Evolutionary conservation across 2,888 invertebrate species (phyloP), one percentile per base, ranked within the genome.

Genomic region (Choristoneura rosaceana): DNA sequence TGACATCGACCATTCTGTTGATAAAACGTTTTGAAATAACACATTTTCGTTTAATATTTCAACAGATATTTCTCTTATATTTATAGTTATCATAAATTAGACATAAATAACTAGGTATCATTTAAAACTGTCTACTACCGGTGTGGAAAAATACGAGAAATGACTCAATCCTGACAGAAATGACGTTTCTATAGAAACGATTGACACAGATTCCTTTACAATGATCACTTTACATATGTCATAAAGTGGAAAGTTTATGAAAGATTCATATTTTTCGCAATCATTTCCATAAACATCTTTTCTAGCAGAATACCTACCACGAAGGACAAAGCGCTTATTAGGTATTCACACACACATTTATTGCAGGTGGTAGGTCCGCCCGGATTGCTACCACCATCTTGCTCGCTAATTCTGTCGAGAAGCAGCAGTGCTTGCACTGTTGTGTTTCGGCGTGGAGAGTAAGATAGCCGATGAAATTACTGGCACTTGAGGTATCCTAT

Each of bases 181-280:
- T 58, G 38, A 62, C 62, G 34, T 14, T 70, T 38, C 5, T 33
- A 68, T 3, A 41, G 55, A 55, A 73, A 52, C 71, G 50, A 68
- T 73, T 73, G 68, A 73, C 71, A 73, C 68, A 67, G 68, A 68
- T 73, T 17, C 47, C 47, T 59, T n/a, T 50, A 68, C 45, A 71
- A 66, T 68, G 12, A 68, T 68, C 43, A 62, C 14, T 69, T 68
- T 50, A 60, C 63, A 38, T 64, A 38, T 52, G 17, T 47, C 64
- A 50, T 50, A 17, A 41, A 50, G 12, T 50, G 50, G 63, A 64
- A 63, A 68, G 47, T 63, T 63, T 8, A 73, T 73, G n/a, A 68
- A 73, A 68, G 68, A 73, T 73, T 73, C 43, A 71, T 71, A 43
- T 61, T 12, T 70, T 45, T 45, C 60, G 66, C 60, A 71, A 66